Evolutionary conservation across 2,888 invertebrate genomes (phyloP), one percentile per base, ranked within the genome.

Genomic region (Latheticus oryzae): DNA sequence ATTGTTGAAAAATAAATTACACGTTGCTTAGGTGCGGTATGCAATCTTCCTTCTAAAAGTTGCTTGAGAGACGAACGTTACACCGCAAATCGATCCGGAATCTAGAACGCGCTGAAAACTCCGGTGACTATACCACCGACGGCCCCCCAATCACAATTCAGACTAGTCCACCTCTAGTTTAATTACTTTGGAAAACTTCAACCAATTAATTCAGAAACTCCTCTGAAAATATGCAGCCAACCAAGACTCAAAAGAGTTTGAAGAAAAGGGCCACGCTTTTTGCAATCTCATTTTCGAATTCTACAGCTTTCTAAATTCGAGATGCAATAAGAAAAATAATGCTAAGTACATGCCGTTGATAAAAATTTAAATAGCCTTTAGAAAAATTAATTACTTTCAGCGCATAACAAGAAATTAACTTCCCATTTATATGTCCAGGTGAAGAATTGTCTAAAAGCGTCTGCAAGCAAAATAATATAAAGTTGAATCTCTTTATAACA

Each of bases 151-250:
- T 47, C 47, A 24, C 47, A 35, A 47, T 47, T 47, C 42, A 42
- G 33, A 42, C 42, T 24, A 45, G 55, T 38, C 55, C 55, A 55
- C 47, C 55, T 37, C 42, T 42, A 55, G 55, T 55, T 55, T 55
- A 48, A 55, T 55, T 55, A 48, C 48, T 55, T 54, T 37, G 32
- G 54, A 54, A 54, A 54, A 35, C 48, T 55, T 38, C 40, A 55
- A 32, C 48, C 48, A 40, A 55, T 55, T 55, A 55, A 48, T 55
- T 52, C 51, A 5, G 35, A 47, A 51, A 45, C 37, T 45, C 45
- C 32, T 8, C 40, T n/a, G 33, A 35, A 42, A 40, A 23, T 23
- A 52, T 42, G 42, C 30, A 23, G n/a, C 33, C 30, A 30, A 30
- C 12, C 40, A 13, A n/a, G n/a, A n/a, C n/a, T n/a, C n/a, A n/a